These are phyloP conservation scores for Trisateles emortualis DNA, from an alignment of 2,888 invertebrate species.

Conservation along the genomic window DNA sequence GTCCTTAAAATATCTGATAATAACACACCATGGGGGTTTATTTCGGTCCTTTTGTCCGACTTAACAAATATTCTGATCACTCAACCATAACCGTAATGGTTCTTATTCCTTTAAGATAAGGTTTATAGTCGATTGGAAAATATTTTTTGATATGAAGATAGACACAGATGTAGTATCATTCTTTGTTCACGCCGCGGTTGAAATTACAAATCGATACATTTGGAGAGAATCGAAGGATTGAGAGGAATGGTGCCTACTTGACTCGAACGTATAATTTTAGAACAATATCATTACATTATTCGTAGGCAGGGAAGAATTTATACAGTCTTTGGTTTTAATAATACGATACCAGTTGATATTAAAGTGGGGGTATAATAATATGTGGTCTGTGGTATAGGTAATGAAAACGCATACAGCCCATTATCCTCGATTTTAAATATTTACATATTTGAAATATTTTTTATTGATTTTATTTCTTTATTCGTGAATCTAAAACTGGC, in stretches of 20 bases:
- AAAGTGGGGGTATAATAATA: no score
- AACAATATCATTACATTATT: constrained; percentile 35
- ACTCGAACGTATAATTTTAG: constrained; percentile 48
- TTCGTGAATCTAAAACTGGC: no score
- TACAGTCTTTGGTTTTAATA: constrained; percentile 17
- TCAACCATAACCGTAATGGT: not conserved
- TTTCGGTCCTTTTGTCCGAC: constrained; percentile 44
- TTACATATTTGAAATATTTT: no score
- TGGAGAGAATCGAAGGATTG: constrained; percentile 50
- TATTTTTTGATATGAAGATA: constrained; percentile 11
- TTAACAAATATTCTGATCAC: constrained; percentile 18
- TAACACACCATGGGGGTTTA: constrained; percentile 53
- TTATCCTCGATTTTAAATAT: no score
- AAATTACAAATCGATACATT: constrained; percentile 56
- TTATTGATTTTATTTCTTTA: no score
- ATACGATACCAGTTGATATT: no score
- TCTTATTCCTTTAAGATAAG: constrained; percentile 13
- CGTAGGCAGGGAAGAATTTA: constrained; percentile 18
- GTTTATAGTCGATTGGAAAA: constrained; percentile 14
- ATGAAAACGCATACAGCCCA: no score
- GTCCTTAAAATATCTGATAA: constrained; percentile 57
- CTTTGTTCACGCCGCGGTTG: constrained; percentile 58
- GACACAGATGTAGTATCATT: constrained; percentile 27
- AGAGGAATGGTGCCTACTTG: constrained; percentile 42
- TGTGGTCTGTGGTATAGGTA: no score